phyloP scores from a whole-genome alignment of 2,797 vertebrate species.

The Acomys russatus region DNA sequence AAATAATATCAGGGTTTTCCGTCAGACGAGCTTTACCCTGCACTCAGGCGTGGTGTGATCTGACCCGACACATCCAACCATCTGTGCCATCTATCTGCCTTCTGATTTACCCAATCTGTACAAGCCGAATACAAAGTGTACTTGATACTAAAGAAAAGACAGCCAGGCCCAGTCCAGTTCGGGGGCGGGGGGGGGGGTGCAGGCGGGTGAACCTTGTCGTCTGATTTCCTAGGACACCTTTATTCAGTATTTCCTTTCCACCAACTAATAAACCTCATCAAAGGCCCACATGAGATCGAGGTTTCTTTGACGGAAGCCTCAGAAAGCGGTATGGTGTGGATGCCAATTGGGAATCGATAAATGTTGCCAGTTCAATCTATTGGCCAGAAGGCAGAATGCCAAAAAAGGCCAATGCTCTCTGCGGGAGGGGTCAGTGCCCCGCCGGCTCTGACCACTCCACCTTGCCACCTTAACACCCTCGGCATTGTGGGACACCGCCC shows the following conservation, averaged over 20 bases:
- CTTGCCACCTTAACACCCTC: not conserved
- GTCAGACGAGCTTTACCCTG: conserved; percentile 97
- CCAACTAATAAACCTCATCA: conserved; percentile 27
- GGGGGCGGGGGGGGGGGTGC: not conserved
- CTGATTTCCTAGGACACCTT: conserved; percentile 12
- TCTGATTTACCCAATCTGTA: conserved; percentile 97
- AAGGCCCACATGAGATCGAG: conserved; percentile 72
- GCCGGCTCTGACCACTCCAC: not conserved
- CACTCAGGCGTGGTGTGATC: conserved; percentile 98
- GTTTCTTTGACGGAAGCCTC: conserved; percentile 75
- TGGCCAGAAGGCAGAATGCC: conserved; percentile 9
- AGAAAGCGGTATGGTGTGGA: conserved; percentile 61
- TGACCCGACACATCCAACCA: conserved; percentile 99
- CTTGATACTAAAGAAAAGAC: conserved; percentile 96
- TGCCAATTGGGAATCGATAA: conserved; percentile 82
- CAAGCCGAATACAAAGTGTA: conserved; percentile 94
- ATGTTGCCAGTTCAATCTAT: conserved; percentile 71
- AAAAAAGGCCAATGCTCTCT: conserved; percentile 50
- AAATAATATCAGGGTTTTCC: conserved; percentile 99
- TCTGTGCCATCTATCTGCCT: conserved; percentile 99
- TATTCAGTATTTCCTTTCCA: conserved; percentile 53
- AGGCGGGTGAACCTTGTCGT: conserved; percentile 74
- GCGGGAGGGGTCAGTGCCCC: conserved; percentile 24
- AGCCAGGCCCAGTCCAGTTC: conserved; percentile 80
- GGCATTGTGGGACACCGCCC: not conserved